phyloP scores from a whole-genome alignment of 2,888 invertebrate genomes.

The Calameuta idolon region DNA sequence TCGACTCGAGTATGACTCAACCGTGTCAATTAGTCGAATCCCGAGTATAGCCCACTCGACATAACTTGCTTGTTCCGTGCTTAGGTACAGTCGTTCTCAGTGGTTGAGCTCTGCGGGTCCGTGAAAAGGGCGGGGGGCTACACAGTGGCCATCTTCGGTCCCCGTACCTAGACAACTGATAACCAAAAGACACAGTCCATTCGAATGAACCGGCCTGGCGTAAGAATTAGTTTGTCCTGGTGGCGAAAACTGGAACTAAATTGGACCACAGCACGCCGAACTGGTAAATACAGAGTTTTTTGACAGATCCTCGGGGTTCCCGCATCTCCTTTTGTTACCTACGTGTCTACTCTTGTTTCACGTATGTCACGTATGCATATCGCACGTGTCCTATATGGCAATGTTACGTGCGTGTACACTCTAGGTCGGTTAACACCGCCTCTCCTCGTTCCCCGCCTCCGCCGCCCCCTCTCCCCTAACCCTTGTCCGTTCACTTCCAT shows the following conservation, averaged over 20 bases:
- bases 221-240: no score
- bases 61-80: not conserved
- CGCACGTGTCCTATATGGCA: not conserved
- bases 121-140: no score
- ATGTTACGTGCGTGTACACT: not conserved
- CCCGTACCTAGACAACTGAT: no score
- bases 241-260: not conserved
- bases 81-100: no score
- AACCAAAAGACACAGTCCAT: no score
- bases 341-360: not conserved
- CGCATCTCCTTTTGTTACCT: not conserved
- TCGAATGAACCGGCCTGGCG: no score
- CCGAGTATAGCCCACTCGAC: not conserved
- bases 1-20: not conserved
- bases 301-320: constrained; percentile 18
- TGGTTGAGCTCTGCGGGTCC: no score
- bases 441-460: not conserved
- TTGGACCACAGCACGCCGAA: not conserved
- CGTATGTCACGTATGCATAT: not conserved
- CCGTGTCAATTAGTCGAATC: not conserved
- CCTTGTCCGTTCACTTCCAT: not conserved
- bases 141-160: not conserved
- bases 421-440: not conserved
- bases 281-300: not conserved
- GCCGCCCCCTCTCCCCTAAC: no score